Percentiles rank a stretch among this genome's conserved stretches.
These are phyloP conservation scores for Polydesmus complanatus DNA, from an alignment of 2,888 invertebrate species.

Conservation along the genomic window DNA sequence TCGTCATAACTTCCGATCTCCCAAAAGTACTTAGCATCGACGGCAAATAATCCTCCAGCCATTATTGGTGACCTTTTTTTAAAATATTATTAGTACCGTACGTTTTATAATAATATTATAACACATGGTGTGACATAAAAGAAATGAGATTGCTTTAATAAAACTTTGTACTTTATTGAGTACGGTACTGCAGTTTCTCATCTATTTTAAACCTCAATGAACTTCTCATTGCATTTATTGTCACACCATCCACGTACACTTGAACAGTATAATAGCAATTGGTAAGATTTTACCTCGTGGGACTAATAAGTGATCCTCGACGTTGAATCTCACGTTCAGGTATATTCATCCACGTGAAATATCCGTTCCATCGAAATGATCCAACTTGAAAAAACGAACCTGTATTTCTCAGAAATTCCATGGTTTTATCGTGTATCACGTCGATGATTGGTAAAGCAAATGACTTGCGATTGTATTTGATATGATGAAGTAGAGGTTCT, in stretches of 20 bases:
- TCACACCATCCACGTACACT: too few relatives aligned
- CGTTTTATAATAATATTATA: background rate
- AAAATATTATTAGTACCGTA: background rate
- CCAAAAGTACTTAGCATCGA: slow-evolving; percentile 85
- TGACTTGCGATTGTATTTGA: slow-evolving; percentile 61
- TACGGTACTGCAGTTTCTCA: too few relatives aligned
- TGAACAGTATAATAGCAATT: background rate
- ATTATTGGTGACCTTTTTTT: slow-evolving; percentile 67
- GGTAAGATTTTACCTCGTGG: slow-evolving; percentile 45
- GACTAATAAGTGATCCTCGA: slow-evolving; percentile 44
- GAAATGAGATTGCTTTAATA: too few relatives aligned
- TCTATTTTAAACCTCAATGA: too few relatives aligned
- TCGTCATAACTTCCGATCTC: slow-evolving; percentile 89
- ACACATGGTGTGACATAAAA: too few relatives aligned
- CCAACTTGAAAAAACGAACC: slow-evolving; percentile 46
- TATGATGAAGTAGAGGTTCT: slow-evolving; percentile 72
- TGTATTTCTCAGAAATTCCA: slow-evolving; percentile 52
- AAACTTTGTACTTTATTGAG: too few relatives aligned
- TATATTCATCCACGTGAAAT: slow-evolving; percentile 82
- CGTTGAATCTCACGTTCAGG: slow-evolving; percentile 48
- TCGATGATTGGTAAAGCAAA: slow-evolving; percentile 92
- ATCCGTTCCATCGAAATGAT: slow-evolving; percentile 75
- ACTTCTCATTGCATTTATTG: too few relatives aligned
- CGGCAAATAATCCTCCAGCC: slow-evolving; percentile 97
- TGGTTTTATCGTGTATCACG: slow-evolving; percentile 66